phyloP scores from a whole-genome alignment of 2,113 vertebrate species.

The Baryphthengus martii region DNA sequence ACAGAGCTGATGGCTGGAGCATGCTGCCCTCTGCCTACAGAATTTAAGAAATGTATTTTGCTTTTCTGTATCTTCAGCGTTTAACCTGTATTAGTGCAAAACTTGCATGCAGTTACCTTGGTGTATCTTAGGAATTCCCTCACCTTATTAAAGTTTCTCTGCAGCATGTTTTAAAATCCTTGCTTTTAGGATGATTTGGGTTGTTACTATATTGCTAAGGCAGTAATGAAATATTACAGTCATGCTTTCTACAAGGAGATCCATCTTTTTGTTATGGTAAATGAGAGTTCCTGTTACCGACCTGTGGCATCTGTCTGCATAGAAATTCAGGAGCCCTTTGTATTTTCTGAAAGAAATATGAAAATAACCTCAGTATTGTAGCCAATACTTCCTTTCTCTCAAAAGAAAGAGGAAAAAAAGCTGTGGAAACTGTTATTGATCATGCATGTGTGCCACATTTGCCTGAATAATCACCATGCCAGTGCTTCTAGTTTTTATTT shows the following conservation, averaged over 20 bases:
- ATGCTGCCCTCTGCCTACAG: constrained; percentile 78
- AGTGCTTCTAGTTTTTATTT: background rate
- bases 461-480: background rate
- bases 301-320: background rate
- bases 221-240: background rate
- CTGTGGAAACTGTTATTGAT: background rate
- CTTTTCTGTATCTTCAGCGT: background rate
- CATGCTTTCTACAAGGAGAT: background rate
- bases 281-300: background rate
- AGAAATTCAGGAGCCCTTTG: background rate
- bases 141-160: background rate
- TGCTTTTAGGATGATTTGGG: background rate
- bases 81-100: background rate
- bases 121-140: background rate
- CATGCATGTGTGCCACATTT: background rate
- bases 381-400: background rate
- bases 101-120: background rate
- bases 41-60: constrained; percentile 33
- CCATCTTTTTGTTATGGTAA: background rate
- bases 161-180: background rate
- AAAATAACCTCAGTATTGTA: background rate
- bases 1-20: constrained; percentile 41
- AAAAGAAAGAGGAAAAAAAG: no score
- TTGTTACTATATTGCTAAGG: background rate
- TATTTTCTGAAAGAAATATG: background rate